Evolutionary conservation across 2,113 vertebrate genomes (phyloP).

Genomic region (Rana temporaria): DNA sequence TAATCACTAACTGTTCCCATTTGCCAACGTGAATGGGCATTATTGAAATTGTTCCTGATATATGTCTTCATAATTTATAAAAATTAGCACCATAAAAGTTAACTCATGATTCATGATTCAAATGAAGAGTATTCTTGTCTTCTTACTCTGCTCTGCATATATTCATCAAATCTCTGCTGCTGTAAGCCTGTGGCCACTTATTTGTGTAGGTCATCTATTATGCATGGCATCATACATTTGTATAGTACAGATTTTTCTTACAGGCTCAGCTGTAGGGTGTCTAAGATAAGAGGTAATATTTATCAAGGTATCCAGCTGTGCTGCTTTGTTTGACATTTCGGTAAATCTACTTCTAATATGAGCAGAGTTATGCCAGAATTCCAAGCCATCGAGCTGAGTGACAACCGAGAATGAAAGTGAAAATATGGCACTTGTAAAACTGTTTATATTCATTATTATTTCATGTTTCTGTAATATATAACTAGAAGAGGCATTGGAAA

Average conservation of each 20-base stretch:
- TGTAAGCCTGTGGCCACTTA: not conserved
- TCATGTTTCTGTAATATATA: too few relatives aligned
- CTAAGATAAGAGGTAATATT: conserved; percentile 20
- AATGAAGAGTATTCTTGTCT: not conserved
- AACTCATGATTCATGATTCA: not conserved
- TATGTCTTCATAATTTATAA: not conserved
- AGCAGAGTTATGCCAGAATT: not conserved
- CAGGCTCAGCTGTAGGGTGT: not conserved
- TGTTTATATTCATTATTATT: too few relatives aligned
- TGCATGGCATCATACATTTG: not conserved
- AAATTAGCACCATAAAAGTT: not conserved
- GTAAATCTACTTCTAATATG: not conserved
- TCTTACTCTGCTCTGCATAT: not conserved
- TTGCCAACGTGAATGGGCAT: too few relatives aligned
- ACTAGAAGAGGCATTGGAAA: too few relatives aligned
- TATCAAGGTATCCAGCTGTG: conserved; percentile 6
- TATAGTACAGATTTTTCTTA: not conserved
- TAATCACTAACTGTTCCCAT: too few relatives aligned
- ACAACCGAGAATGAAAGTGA: too few relatives aligned
- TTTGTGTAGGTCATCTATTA: conserved; percentile 15
- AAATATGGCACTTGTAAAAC: too few relatives aligned
- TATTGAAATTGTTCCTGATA: too few relatives aligned
- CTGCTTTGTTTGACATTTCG: conserved; percentile 17
- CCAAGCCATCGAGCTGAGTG: too few relatives aligned
- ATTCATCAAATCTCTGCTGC: not conserved